Conservation (phyloP, 2,797 vertebrate genomes). For the Valencia hispanica region DNA sequence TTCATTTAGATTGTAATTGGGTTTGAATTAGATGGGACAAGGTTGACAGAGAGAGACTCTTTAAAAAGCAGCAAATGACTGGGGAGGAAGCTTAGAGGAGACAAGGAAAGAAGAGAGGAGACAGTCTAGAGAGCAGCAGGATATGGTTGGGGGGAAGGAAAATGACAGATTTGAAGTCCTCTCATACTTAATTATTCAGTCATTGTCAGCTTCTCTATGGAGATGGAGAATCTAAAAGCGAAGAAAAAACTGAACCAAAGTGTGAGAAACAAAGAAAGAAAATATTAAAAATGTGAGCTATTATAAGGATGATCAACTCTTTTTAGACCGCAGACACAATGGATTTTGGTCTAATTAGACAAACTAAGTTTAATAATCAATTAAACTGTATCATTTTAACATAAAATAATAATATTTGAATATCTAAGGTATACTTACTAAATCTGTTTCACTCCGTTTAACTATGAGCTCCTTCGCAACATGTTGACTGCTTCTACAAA, state of each 20-base stretch:
- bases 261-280: not conserved
- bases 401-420: not conserved
- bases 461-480: not conserved
- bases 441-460: not conserved
- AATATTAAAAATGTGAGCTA: not conserved
- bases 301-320: not conserved
- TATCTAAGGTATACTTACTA: not conserved
- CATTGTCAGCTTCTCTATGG: conserved; percentile 1
- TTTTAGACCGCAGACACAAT: not conserved
- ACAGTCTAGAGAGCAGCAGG: not conserved
- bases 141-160: not conserved
- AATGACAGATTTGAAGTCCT: not conserved
- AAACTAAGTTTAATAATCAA: not conserved
- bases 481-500: not conserved
- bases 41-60: conserved; percentile 65
- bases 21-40: conserved; percentile 73
- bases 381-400: not conserved
- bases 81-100: conserved; percentile 36
- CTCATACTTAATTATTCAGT: not conserved
- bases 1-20: conserved; percentile 80
- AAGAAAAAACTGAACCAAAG: not conserved
- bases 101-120: no score
- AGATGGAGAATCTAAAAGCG: not conserved
- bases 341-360: not conserved
- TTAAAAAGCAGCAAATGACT: conserved; percentile 68